Conservation (phyloP, 2,888 invertebrate species). For the Platycheirus rosarum region DNA sequence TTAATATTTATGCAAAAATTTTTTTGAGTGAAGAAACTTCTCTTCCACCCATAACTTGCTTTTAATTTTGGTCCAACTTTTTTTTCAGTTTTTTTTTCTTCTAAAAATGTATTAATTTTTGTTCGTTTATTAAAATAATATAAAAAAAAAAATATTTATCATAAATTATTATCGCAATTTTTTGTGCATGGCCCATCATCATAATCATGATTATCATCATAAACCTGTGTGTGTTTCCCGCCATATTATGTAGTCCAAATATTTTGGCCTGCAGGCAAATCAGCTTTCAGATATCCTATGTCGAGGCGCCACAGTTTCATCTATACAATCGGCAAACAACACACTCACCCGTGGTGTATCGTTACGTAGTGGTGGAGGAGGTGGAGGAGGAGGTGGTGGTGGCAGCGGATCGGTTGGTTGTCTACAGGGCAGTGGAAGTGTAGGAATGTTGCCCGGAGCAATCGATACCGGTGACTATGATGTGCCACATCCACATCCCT, state of each 20-base stretch:
- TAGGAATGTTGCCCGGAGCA: slow-evolving; percentile 81
- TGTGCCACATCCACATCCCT: slow-evolving; percentile 83
- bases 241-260: slow-evolving; percentile 80
- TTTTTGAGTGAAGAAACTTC: not conserved
- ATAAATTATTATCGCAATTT: slow-evolving; percentile 26
- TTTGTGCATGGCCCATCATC: slow-evolving; percentile 64
- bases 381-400: slow-evolving; percentile 49
- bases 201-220: slow-evolving; percentile 42
- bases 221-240: slow-evolving; percentile 59
- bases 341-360: slow-evolving; percentile 82
- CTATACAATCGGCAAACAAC: slow-evolving; percentile 83
- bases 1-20: no score
- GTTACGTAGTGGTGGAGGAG: slow-evolving; percentile 81
- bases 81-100: not conserved
- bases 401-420: slow-evolving; percentile 72
- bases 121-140: slow-evolving; percentile 1
- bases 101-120: not conserved
- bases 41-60: slow-evolving; percentile 33
- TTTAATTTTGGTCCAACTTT: not conserved
- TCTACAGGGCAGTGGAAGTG: slow-evolving; percentile 78
- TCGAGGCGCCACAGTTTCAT: slow-evolving; percentile 83
- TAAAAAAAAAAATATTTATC: slow-evolving; percentile 24
- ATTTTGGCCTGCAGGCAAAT: slow-evolving; percentile 83
- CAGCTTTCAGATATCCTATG: slow-evolving; percentile 83
- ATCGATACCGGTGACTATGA: slow-evolving; percentile 83